phyloP scores from a whole-genome alignment of 2,888 invertebrate genomes.

The Pristionchus mayeri region DNA sequence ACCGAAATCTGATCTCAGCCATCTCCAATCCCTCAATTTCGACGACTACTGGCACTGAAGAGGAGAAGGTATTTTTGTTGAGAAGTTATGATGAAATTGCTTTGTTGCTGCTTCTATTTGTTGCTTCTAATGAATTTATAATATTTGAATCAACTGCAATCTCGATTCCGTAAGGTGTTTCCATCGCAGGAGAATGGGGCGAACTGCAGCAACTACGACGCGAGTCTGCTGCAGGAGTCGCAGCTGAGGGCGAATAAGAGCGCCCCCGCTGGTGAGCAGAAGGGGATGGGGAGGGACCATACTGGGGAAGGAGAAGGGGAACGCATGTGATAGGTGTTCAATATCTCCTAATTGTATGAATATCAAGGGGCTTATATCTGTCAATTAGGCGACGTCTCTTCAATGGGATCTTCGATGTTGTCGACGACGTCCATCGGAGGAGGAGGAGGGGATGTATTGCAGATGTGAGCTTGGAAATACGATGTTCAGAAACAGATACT shows the following conservation, averaged over 20 bases:
- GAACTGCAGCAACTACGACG: constrained; percentile 1
- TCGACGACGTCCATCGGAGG: background rate
- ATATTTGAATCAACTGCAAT: background rate
- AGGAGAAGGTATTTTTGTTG: background rate
- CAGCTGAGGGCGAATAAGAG: constrained; percentile 44
- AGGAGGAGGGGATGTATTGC: constrained; percentile 7
- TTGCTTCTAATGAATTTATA: too few relatives aligned
- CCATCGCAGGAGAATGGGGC: background rate
- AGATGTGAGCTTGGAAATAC: too few relatives aligned
- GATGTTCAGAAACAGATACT: too few relatives aligned
- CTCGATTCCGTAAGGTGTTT: background rate
- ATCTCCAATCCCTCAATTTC: background rate
- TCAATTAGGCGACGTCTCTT: constrained; percentile 10
- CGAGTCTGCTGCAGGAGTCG: constrained; percentile 26
- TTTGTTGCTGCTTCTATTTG: background rate
- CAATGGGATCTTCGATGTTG: constrained; percentile 11
- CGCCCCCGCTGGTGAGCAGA: constrained; percentile 49
- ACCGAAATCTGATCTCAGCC: too few relatives aligned
- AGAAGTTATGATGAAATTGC: background rate
- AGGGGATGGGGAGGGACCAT: too few relatives aligned
- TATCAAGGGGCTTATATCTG: background rate
- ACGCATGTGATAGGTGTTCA: background rate
- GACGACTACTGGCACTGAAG: background rate
- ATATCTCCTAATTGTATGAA: background rate
- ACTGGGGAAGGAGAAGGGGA: too few relatives aligned